Base-by-base conservation (phyloP, 2,113 vertebrate genomes). In the Prunella fulvescens region DNA sequence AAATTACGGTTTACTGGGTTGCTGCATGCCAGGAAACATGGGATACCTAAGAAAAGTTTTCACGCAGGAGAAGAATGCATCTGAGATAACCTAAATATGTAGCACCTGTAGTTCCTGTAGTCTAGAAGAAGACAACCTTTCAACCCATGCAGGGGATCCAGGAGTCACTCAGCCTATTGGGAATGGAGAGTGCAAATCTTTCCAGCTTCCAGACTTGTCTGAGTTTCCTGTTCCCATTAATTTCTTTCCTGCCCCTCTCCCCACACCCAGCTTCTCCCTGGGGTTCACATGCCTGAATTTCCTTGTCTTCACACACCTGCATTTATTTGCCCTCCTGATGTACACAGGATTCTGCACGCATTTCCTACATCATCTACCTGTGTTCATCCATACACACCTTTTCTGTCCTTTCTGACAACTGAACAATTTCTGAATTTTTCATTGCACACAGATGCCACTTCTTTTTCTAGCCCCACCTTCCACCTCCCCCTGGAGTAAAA, bases 141-240 rank as follows among this genome's bases (percentile, higher is more conserved):
- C 11, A 37, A 35, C 18, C 12, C 0, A 0, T 44, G n/a, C 33
- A 70, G 26, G 90, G 7, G 25, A 80, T 14, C 6, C 1, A 9
- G 39, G 44, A 13, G 39, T 88, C 37, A 35, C 45, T 47, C 22
- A 64, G 48, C 31, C 12, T n/a, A 18, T 23, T 7, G 5, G 31
- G 40, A 93, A 65, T 9, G 5, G 4, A 89, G 11, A 26, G 8
- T 3, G 2, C 5, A 40, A 91, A 78, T 64, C 35, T 18, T 58
- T 81, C 16, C 64, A 81, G n/a, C 6, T 87, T 84, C 45, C 51
- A 94, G 26, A 15, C 9, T 73, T 1, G 0, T 14, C 74, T 69
- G 45, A 4, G 10, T 79, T 85, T 96, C 42, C 48, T 0, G 2
- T 23, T 82, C 7, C 35, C n/a, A 64, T 11, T 3, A 3, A 12